Conservation (phyloP, 2,113 vertebrate genomes). For the Dolichallabes microphthalmus region DNA sequence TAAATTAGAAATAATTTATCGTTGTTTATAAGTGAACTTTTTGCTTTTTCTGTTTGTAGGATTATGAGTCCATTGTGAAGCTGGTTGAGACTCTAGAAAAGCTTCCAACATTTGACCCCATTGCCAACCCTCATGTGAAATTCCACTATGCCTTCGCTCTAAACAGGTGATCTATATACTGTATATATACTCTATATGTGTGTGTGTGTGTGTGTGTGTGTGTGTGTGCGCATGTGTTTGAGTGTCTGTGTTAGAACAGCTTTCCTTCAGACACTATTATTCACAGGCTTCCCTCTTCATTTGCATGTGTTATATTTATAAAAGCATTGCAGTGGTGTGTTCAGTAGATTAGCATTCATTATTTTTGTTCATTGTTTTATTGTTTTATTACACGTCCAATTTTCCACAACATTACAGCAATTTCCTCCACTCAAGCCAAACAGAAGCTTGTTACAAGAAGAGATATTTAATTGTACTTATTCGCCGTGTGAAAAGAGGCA, state of each 20-base stretch:
- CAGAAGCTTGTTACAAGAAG: neutral
- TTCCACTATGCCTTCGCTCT: constrained; percentile 96
- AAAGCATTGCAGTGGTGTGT: neutral
- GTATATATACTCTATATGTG: no score
- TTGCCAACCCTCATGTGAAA: constrained; percentile 91
- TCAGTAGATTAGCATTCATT: neutral
- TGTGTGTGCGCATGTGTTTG: neutral
- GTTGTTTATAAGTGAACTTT: neutral
- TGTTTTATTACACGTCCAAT: neutral
- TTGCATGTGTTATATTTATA: constrained; percentile 12
- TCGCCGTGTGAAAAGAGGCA: neutral
- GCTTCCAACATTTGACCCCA: constrained; percentile 93
- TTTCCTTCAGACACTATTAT: neutral
- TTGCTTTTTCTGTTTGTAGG: constrained; percentile 68
- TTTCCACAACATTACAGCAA: neutral
- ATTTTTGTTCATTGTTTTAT: neutral
- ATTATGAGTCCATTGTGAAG: constrained; percentile 95
- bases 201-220: neutral
- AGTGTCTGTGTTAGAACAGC: neutral
- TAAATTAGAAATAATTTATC: neutral
- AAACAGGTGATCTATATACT: constrained; percentile 88
- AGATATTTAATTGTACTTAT: constrained; percentile 27
- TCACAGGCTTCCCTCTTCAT: constrained; percentile 2
- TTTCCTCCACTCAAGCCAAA: neutral
- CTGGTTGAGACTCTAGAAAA: constrained; percentile 94